phyloP scores from a whole-genome alignment of 2,797 vertebrate species.

The Brotula barbata region DNA sequence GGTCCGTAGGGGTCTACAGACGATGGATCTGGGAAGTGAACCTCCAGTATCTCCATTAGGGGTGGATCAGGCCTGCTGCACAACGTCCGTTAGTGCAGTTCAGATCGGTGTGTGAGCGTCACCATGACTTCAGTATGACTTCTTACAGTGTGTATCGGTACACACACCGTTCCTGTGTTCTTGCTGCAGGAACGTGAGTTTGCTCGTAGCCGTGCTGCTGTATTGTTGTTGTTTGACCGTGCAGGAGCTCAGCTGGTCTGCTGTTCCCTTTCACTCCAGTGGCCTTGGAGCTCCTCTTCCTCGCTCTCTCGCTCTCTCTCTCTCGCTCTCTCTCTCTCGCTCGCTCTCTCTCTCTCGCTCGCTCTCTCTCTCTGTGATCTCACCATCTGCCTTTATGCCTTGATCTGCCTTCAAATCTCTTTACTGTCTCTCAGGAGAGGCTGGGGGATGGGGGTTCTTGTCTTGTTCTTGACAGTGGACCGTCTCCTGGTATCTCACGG shows the following conservation, averaged over 20 bases:
- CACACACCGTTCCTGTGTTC: not conserved
- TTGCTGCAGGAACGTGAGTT: constrained; percentile 6
- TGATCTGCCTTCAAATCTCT: constrained; percentile 63
- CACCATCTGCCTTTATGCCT: constrained; percentile 44
- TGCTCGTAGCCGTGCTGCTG: constrained; percentile 22
- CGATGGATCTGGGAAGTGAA: no score
- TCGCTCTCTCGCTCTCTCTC: constrained; percentile 1
- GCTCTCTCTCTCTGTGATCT: constrained; percentile 6
- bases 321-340: no score
- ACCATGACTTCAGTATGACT: no score
- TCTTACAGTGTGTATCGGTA: not conserved
- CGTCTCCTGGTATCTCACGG: no score
- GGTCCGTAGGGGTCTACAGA: no score
- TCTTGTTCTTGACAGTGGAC: constrained; percentile 38
- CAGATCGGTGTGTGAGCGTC: no score
- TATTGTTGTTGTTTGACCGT: constrained; percentile 45
- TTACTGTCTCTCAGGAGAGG: constrained; percentile 59
- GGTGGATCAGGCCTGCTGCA: no score
- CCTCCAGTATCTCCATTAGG: no score
- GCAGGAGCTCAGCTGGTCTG: constrained; percentile 71
- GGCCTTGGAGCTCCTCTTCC: constrained; percentile 51
- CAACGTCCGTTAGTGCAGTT: no score
- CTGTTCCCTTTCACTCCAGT: constrained; percentile 70
- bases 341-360: no score
- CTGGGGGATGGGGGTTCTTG: constrained; percentile 17